Percentiles rank a stretch among this genome's conserved stretches.
phyloP scores from a whole-genome alignment of 2,888 invertebrate species.

The Caenorhabditis sp. region DNA sequence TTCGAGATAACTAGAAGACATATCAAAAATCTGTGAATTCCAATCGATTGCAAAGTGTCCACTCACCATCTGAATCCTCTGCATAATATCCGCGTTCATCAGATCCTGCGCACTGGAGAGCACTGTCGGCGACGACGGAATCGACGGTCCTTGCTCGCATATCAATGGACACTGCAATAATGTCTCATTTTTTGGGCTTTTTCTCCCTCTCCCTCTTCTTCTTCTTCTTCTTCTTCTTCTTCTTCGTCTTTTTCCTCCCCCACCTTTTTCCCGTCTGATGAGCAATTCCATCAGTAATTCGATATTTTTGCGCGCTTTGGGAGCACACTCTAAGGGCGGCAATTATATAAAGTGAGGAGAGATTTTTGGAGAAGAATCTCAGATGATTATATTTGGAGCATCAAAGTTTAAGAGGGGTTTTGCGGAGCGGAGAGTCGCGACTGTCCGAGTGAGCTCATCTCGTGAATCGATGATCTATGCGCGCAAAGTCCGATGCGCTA shows the following conservation, averaged over 20 bases:
- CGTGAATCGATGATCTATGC: too few relatives aligned
- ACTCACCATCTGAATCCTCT: slow-evolving; percentile 75
- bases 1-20: too few relatives aligned
- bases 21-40: too few relatives aligned
- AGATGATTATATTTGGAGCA: too few relatives aligned
- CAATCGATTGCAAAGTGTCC: too few relatives aligned
- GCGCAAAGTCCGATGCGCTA: too few relatives aligned
- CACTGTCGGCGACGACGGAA: slow-evolving; percentile 74
- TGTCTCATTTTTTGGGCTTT: background rate
- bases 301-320: background rate
- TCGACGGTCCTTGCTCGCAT: slow-evolving; percentile 77
- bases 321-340: background rate
- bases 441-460: too few relatives aligned
- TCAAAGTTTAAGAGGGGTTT: too few relatives aligned
- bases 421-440: too few relatives aligned
- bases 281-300: slow-evolving; percentile 18
- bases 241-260: background rate
- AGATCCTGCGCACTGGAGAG: background rate
- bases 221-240: background rate
- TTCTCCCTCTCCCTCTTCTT: background rate
- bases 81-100: slow-evolving; percentile 75
- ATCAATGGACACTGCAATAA: slow-evolving; percentile 76
- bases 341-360: slow-evolving; percentile 1
- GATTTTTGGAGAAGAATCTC: too few relatives aligned
- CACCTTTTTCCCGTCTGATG: slow-evolving; percentile 13